Evolutionary conservation across 2,888 invertebrate species (phyloP), one percentile per base, ranked within the genome.

Genomic region (Strigamia maritima): DNA sequence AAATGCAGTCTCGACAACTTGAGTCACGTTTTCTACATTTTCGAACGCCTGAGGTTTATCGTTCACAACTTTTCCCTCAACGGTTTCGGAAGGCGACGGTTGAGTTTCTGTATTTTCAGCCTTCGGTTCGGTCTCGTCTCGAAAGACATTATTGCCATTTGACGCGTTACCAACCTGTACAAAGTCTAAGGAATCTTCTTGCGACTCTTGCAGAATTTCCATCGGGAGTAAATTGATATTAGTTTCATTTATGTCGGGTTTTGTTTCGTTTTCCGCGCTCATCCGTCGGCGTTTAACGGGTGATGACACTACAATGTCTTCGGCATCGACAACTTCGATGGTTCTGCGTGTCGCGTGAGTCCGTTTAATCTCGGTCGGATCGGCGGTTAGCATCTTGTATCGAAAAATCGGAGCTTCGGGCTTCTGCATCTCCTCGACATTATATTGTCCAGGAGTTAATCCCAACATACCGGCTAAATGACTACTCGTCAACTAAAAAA

Each of bases 361-460:
- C 26, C 49, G n/a, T 22, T 22, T 38, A 12, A 60, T 60, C 24
- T 76, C 60, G 22, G 19, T 6, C 4, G 77, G 79, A 76, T 79
- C 70, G 22, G 65, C n/a, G 7, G 76, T 77, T 19, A 79, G 75
- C 74, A 77, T 31, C 16, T 77, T 79, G 35, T 79, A 79, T 19
- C 28, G 65, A 38, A 77, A 77, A 2, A 77, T 8, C 6, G 77
- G 31, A 14, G 14, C 65, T 4, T 78, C 38, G 26, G 26, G 28
- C 35, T 22, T 40, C 40, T 79, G 44, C 22, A 26, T 60, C 16
- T 76, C 49, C 31, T 80, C 79, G 1, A 78, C 65, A 26, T 74
- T 78, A 44, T 80, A 80, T 44, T 19, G 24, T 24, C 80, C 80
- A 31, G 74, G 14, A 4, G 77, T 24, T n/a, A 80, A 16, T 26